Base-by-base conservation (phyloP, 2,888 invertebrate genomes). In the Brachynemurus nebulosus region DNA sequence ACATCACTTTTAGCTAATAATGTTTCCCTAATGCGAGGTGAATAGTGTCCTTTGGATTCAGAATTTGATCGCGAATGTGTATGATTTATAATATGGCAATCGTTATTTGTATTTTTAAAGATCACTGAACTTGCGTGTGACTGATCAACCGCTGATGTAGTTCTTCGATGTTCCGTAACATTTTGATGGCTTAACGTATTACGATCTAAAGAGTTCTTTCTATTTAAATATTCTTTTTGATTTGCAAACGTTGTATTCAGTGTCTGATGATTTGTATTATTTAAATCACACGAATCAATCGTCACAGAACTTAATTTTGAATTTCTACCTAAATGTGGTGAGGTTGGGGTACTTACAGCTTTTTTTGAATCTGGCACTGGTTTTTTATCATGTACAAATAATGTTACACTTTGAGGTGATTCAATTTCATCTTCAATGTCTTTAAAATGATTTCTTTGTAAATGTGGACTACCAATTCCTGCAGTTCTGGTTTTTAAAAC, bases 1-100 rank as follows among this genome's bases (percentile, higher is more conserved):
- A 73, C 72, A 55, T 80, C 81, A 1, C 81, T 79, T 62, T 80
- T 80, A 48, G 71, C 70, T 48, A 81, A 59, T 42, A 81, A 60
- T 44, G 71, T 70, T 56, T 79, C 79, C 34, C 61, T 52, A 9
- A 44, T 6, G 18, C 53, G 51, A 6, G 54, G 50, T 11, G 59
- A 55, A 46, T 54, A 55, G 36, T 56, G 55, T 44, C 54, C 57
- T 20, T 54, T 54, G 2, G 57, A 54, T 34, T 42, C 34, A 14
- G 42, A 34, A 18, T 18, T 17, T 4, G 42, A 19, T 14, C 42
- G 9, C 7, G 40, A 20, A 36, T 36, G 17, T 6, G 19, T 36
- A 17, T n/a, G 16, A 18, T 19, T 36, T n/a, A n/a, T n/a, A n/a
- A n/a, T n/a, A n/a, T n/a, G n/a, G 11, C 8, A 36, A 36, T 36